Evolutionary conservation across 2,888 invertebrate genomes (phyloP).

Genomic region (Ornithoptera priamus): DNA sequence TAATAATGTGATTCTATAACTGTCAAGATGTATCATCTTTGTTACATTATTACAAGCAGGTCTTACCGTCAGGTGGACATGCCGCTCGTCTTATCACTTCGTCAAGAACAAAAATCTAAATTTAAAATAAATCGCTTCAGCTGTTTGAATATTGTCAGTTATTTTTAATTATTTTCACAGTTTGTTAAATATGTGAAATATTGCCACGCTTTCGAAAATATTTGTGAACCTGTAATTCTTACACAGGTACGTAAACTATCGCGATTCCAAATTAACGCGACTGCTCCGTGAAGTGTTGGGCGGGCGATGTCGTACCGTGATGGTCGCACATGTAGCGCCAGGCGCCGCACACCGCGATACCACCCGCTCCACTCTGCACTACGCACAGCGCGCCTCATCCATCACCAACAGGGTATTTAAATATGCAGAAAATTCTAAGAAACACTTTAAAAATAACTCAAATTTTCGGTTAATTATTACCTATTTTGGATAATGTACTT

Average conservation of each 20-base stretch:
- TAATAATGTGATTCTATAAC: too few relatives aligned
- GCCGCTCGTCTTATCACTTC: too few relatives aligned
- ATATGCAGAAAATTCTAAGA: not conserved
- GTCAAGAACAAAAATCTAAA: too few relatives aligned
- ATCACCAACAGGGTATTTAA: constrained; percentile 91
- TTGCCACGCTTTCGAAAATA: not conserved
- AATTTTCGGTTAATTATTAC: not conserved
- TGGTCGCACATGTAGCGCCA: constrained; percentile 97
- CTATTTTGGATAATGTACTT: too few relatives aligned
- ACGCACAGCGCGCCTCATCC: constrained; percentile 95
- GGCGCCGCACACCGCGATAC: constrained; percentile 91
- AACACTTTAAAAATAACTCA: not conserved
- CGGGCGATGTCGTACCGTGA: constrained; percentile 96
- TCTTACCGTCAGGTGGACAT: too few relatives aligned
- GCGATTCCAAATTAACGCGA: constrained; percentile 96
- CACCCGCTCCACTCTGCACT: constrained; percentile 94
- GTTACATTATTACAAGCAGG: too few relatives aligned
- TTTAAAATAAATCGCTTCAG: too few relatives aligned
- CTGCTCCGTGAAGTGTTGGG: constrained; percentile 92
- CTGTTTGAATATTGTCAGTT: too few relatives aligned
- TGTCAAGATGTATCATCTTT: too few relatives aligned
- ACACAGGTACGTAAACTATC: constrained; percentile 92
- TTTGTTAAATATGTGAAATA: not conserved
- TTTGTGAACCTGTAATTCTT: not conserved
- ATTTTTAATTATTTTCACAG: too few relatives aligned